phyloP scores from a whole-genome alignment of 37 sponge, comb jelly and placozoan genomes.

The Beroe forskalii region DNA sequence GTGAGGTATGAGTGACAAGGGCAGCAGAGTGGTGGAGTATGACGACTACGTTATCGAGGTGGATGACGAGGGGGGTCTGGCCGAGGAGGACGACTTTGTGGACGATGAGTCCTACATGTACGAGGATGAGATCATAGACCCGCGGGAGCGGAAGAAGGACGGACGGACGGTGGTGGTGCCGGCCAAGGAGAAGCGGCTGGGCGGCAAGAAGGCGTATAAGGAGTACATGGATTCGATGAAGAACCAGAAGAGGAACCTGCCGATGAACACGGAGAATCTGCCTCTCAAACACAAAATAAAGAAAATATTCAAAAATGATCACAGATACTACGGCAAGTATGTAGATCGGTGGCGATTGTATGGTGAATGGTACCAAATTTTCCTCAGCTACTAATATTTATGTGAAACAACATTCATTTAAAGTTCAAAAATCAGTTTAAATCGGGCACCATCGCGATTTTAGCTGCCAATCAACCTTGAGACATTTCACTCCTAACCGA shows the following conservation, averaged over 20 bases:
- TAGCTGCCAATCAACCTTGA: too few species aligned
- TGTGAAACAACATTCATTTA: too few species aligned
- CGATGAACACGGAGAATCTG: slow-evolving; percentile 50
- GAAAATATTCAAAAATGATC: slow-evolving; percentile 63
- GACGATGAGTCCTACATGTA: slow-evolving; percentile 48
- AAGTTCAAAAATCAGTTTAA: too few species aligned
- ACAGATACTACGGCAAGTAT: slow-evolving; percentile 59
- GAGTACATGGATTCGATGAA: slow-evolving; percentile 65
- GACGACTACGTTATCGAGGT: slow-evolving; percentile 42
- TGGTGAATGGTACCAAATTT: too few species aligned
- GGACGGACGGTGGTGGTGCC: slow-evolving; percentile 10
- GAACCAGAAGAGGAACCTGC: slow-evolving; percentile 64
- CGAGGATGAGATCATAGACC: slow-evolving; percentile 65
- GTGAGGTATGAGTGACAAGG: slow-evolving; percentile 40
- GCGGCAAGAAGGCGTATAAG: slow-evolving; percentile 61
- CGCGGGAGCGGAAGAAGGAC: slow-evolving; percentile 18
- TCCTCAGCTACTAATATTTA: too few species aligned
- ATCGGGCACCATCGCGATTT: too few species aligned
- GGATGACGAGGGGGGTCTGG: slow-evolving; percentile 25
- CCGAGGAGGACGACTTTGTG: slow-evolving; percentile 14
- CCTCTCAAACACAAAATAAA: slow-evolving; percentile 60
- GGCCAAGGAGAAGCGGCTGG: slow-evolving; percentile 63
- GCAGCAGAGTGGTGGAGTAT: not conserved
- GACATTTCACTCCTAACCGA: too few species aligned
- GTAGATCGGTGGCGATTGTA: too few species aligned